These are phyloP conservation scores for Epiblema foenella DNA, from an alignment of 2,888 invertebrate genomes.

Conservation along the genomic window DNA sequence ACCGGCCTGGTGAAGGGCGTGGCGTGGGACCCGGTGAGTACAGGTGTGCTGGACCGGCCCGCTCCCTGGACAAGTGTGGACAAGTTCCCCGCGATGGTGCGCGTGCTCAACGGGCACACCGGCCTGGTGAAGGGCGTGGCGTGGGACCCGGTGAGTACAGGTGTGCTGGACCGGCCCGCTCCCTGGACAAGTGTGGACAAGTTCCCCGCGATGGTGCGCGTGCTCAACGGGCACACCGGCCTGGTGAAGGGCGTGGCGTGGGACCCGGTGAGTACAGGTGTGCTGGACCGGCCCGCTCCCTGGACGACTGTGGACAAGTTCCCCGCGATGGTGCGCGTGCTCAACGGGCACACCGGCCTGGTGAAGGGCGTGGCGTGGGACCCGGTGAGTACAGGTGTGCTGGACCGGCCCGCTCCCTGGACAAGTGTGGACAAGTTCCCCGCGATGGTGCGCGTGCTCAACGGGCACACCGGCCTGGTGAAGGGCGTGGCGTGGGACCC, in stretches of 20 bases:
- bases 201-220: slow-evolving; percentile 92
- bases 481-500: slow-evolving; percentile 99
- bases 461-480: slow-evolving; percentile 96
- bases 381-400: slow-evolving; percentile 86
- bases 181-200: slow-evolving; percentile 80
- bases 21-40: slow-evolving; percentile 96
- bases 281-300: slow-evolving; percentile 2
- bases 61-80: slow-evolving; percentile 64
- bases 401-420: background rate
- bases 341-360: slow-evolving; percentile 96
- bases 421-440: slow-evolving; percentile 88
- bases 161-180: slow-evolving; percentile 1
- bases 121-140: slow-evolving; percentile 98
- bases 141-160: slow-evolving; percentile 94
- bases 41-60: background rate
- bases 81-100: slow-evolving; percentile 93
- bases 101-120: slow-evolving; percentile 94
- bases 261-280: slow-evolving; percentile 91
- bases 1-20: slow-evolving; percentile 98
- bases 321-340: slow-evolving; percentile 91
- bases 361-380: slow-evolving; percentile 99
- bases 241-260: slow-evolving; percentile 99
- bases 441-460: slow-evolving; percentile 91
- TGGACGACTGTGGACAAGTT: slow-evolving; percentile 86
- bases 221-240: slow-evolving; percentile 95